phyloP scores from a whole-genome alignment of 2,888 invertebrate genomes.

The Apoda limacodes region DNA sequence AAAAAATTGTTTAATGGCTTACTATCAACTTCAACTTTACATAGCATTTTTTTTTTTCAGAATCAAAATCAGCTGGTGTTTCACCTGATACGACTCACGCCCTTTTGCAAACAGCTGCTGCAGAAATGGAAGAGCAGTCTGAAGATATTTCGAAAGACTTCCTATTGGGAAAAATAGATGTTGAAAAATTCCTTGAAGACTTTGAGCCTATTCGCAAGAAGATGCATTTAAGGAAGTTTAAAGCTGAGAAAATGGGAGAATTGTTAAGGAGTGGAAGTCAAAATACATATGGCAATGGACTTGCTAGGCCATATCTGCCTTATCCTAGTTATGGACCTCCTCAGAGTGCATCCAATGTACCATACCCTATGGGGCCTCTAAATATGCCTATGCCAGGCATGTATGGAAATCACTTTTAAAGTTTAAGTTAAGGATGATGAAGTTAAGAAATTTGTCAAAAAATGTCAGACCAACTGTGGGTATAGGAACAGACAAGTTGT shows the following conservation, averaged over 20 bases:
- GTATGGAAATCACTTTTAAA: conserved; percentile 57
- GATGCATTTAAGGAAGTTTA: conserved; percentile 80
- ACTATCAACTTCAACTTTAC: too few relatives aligned
- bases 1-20: too few relatives aligned
- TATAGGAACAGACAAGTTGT: conserved; percentile 15
- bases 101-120: conserved; percentile 89
- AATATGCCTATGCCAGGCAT: conserved; percentile 83
- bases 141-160: conserved; percentile 87
- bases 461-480: conserved; percentile 15
- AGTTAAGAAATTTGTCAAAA: conserved; percentile 18
- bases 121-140: conserved; percentile 93
- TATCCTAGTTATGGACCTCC: conserved; percentile 48
- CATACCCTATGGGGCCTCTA: conserved; percentile 79
- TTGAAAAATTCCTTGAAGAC: conserved; percentile 88
- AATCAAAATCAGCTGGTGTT: conserved; percentile 79
- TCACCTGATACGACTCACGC: conserved; percentile 90
- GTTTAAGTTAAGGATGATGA: conserved; percentile 9
- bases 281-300: conserved; percentile 47
- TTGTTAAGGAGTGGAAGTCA: conserved; percentile 62
- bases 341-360: conserved; percentile 72
- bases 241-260: conserved; percentile 93
- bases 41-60: too few relatives aligned
- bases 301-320: conserved; percentile 49
- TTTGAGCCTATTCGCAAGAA: conserved; percentile 78
- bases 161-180: conserved; percentile 75